Evolutionary conservation across 2,797 vertebrate species (phyloP).

Genomic region (Scarus forsteni): DNA sequence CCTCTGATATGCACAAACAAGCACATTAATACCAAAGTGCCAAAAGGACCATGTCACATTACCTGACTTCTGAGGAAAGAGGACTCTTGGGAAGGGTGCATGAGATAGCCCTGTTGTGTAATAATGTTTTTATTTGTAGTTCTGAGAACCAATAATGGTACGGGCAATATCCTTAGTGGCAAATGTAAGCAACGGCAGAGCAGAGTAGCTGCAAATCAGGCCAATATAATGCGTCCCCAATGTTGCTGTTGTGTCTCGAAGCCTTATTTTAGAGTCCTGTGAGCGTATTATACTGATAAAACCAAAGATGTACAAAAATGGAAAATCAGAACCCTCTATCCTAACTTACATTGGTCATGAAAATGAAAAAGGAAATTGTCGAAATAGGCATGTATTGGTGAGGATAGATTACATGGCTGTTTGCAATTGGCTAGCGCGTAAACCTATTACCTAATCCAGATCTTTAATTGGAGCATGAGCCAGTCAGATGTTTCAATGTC

Average conservation of each 20-base stretch:
- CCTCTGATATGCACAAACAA: constrained; percentile 37
- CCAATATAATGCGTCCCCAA: constrained; percentile 32
- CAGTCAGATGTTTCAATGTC: too few relatives aligned
- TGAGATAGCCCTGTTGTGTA: constrained; percentile 38
- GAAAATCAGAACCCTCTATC: background rate
- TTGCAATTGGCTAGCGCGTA: too few relatives aligned
- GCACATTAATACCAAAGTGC: constrained; percentile 39
- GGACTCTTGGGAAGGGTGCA: constrained; percentile 21
- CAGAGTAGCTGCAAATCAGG: constrained; percentile 16
- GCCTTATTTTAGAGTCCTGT: too few relatives aligned
- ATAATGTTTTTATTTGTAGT: constrained; percentile 61
- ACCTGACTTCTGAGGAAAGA: constrained; percentile 16
- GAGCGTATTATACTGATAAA: too few relatives aligned
- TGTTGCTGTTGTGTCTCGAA: constrained; percentile 1
- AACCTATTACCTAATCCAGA: too few relatives aligned
- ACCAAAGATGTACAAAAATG: background rate
- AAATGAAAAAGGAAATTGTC: constrained; percentile 52
- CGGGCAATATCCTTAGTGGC: constrained; percentile 18
- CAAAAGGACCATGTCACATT: constrained; percentile 50
- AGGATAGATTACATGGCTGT: too few relatives aligned
- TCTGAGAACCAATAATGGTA: constrained; percentile 37
- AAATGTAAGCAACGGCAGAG: constrained; percentile 23
- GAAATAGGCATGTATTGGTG: background rate
- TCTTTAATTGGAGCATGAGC: too few relatives aligned
- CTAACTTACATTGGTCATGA: constrained; percentile 6